Conservation (phyloP, 2,888 invertebrate genomes). For the Laspeyria flexula region DNA sequence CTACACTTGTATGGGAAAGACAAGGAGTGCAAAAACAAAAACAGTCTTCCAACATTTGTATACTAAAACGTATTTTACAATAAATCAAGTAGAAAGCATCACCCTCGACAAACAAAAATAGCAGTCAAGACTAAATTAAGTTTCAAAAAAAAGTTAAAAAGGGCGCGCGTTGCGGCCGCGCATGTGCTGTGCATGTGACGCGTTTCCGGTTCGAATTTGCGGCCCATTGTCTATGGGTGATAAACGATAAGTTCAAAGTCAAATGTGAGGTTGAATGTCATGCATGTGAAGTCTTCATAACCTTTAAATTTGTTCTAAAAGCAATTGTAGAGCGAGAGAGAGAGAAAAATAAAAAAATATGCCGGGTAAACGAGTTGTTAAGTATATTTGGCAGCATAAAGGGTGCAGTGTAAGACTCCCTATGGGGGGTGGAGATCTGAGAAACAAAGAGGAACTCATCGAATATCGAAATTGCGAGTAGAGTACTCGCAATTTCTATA, state of each 20-base stretch:
- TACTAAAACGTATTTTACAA: conserved; percentile 43
- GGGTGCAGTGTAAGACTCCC: too few relatives aligned
- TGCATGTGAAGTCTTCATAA: background rate
- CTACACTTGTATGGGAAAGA: conserved; percentile 9
- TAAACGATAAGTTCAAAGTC: conserved; percentile 57
- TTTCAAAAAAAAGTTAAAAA: conserved; percentile 68
- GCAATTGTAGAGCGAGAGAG: too few relatives aligned
- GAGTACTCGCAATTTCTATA: too few relatives aligned
- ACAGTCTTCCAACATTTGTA: conserved; percentile 20
- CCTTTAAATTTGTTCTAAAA: background rate
- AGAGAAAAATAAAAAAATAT: too few relatives aligned
- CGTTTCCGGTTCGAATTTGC: conserved; percentile 80
- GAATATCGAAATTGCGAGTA: too few relatives aligned
- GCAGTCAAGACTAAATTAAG: conserved; percentile 64
- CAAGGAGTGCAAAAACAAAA: conserved; percentile 14
- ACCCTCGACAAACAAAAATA: conserved; percentile 71
- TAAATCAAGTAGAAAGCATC: conserved; percentile 71
- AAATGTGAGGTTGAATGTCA: conserved; percentile 27
- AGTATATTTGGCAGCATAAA: too few relatives aligned
- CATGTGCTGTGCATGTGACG: conserved; percentile 81
- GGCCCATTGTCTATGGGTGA: conserved; percentile 62
- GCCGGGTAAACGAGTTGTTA: too few relatives aligned
- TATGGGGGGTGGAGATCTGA: too few relatives aligned
- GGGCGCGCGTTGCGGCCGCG: conserved; percentile 69
- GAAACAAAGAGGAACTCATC: too few relatives aligned